A percentile compares a stretch with the other conserved stretches of the same genome.
Evolutionary conservation across 2,797 vertebrate species (phyloP).

Genomic region (Chrosomus eos): DNA sequence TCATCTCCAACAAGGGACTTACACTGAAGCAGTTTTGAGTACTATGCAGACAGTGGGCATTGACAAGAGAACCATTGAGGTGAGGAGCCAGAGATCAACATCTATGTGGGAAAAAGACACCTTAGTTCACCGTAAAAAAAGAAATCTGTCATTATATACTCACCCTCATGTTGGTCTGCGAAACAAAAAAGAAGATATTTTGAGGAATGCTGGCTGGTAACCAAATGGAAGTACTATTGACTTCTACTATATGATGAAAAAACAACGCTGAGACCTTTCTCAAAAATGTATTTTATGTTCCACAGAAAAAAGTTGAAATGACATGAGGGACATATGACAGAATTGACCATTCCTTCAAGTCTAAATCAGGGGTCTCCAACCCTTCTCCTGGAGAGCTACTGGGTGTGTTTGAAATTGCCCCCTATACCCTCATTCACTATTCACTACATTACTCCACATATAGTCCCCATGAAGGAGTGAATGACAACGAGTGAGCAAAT

Average conservation of each 20-base stretch:
- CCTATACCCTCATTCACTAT: too few species aligned
- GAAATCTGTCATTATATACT: neutral
- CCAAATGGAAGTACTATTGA: neutral
- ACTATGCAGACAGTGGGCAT: constrained; percentile 88
- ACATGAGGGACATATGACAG: neutral
- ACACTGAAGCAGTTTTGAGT: constrained; percentile 84
- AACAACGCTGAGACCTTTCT: neutral
- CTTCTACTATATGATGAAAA: neutral
- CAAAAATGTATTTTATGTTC: neutral
- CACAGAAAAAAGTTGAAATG: neutral
- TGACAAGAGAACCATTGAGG: constrained; percentile 87
- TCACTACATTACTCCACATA: too few species aligned
- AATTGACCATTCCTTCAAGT: neutral
- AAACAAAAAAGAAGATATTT: neutral
- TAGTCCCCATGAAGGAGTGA: too few species aligned
- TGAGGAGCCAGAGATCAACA: constrained; percentile 55
- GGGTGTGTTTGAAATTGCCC: too few species aligned
- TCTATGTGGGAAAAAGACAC: neutral
- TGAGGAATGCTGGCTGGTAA: neutral
- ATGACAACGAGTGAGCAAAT: too few species aligned
- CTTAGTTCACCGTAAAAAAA: neutral
- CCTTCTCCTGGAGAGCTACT: too few species aligned
- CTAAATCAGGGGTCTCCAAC: too few species aligned
- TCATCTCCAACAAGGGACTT: constrained; percentile 72
- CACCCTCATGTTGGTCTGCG: neutral